These are phyloP conservation scores for Dicyrtoma fusca DNA, from an alignment of 2,888 invertebrate genomes.

Conservation along the genomic window DNA sequence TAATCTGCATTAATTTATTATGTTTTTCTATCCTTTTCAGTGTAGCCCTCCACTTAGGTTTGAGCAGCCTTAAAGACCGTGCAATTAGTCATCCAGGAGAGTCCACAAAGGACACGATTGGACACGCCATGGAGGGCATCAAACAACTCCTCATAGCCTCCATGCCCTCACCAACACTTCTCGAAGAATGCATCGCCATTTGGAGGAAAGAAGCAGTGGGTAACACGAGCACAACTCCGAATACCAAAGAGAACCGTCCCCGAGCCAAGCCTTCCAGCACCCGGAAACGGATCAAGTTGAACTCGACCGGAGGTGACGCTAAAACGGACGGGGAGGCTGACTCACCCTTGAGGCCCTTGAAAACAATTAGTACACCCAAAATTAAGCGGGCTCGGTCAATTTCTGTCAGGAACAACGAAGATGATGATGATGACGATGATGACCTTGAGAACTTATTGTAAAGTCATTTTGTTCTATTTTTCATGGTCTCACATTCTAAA, in stretches of 20 bases:
- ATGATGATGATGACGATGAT: no score
- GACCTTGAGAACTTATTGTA: no score
- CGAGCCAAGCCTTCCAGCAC: not conserved
- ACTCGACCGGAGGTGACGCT: not conserved
- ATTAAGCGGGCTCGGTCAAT: no score
- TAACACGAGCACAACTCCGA: not conserved
- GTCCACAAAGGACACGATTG: not conserved
- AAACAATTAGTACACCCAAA: no score
- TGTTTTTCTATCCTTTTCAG: conserved; percentile 14
- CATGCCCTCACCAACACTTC: conserved; percentile 2
- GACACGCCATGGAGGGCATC: not conserved
- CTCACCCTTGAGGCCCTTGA: not conserved
- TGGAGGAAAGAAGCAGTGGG: conserved; percentile 11
- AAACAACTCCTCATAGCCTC: conserved; percentile 8
- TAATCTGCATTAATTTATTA: no score
- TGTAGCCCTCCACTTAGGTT: conserved; percentile 10
- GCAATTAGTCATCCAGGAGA: conserved; percentile 6
- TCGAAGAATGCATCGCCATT: not conserved
- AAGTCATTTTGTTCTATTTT: no score
- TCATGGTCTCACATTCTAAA: no score
- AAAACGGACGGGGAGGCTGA: not conserved
- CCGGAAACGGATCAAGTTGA: not conserved
- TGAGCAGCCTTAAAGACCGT: conserved; percentile 8
- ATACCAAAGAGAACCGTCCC: not conserved
- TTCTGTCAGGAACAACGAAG: no score